Evolutionary conservation across 2,113 vertebrate genomes (phyloP), one percentile per base, ranked within the genome.

Genomic region (Triplophysa dalaica): DNA sequence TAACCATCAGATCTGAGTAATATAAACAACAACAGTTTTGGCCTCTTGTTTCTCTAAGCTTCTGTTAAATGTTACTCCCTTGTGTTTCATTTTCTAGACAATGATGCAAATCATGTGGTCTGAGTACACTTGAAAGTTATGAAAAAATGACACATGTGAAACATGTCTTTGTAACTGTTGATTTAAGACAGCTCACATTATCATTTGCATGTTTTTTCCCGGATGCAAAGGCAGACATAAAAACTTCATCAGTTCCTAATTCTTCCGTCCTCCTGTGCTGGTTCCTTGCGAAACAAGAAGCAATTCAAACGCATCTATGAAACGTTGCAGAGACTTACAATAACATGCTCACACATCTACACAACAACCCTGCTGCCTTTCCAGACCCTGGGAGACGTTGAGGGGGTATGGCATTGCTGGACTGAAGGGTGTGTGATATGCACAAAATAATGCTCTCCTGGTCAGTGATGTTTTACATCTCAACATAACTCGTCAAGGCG

Each of bases 401-500:
- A 69, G 45, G 50, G 52, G 45, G 45, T 62, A 50, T 68, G 61
- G 45, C 50, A 61, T 41, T 61, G 29, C 21, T 12, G 66, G n/a
- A 73, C 54, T 48, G 54, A 48, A 54, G 56, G 52, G 67, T 67
- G 66, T 70, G 70, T 19, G 50, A 79, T 69, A 61, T 75, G 43
- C 52, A 60, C 29, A 68, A 66, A 74, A 67, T 70, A 64, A 80
- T 75, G 58, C 64, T 76, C 58, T 22, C 75, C 73, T 78, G 58
- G 73, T 61, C 64, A 60, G 29, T 11, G 13, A 56, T 60, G 56
- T 41, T 72, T 81, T 66, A 52, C 70, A 52, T 38, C 45, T 68
- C 26, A 50, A 17, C 73, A 74, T 24, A 58, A 67, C 66, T 74
- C 48, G 70, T 66, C 63, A 62, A 70, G 70, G 68, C 26, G 24